Evolutionary conservation across 2,113 vertebrate genomes (phyloP).

Genomic region (Leucosticte australis): DNA sequence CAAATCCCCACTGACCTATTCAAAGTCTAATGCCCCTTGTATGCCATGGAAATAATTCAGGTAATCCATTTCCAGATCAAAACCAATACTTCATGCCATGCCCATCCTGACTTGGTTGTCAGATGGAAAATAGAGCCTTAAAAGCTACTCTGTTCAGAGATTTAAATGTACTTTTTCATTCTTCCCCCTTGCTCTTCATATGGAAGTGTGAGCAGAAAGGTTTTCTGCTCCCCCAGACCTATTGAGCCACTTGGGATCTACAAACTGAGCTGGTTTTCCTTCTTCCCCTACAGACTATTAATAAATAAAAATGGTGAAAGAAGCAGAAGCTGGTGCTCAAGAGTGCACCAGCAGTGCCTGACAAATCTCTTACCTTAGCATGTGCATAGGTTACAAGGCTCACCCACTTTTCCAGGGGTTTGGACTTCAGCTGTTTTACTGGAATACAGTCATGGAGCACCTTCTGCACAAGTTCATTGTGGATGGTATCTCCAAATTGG

Average conservation of each 20-base stretch:
- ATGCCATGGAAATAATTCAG: not conserved
- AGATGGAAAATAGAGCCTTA: not conserved
- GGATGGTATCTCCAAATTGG: constrained; percentile 72
- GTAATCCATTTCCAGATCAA: not conserved
- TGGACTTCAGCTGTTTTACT: constrained; percentile 79
- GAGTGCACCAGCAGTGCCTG: not conserved
- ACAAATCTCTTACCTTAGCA: constrained; percentile 77
- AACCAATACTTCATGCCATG: not conserved
- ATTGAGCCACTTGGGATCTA: not conserved
- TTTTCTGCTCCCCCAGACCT: not conserved
- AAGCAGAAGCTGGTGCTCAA: not conserved
- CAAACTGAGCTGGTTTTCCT: not conserved
- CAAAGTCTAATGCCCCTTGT: not conserved
- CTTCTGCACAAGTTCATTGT: constrained; percentile 69
- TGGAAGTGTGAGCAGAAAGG: not conserved
- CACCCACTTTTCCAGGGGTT: constrained; percentile 82
- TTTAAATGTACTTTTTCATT: not conserved
- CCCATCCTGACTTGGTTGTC: not conserved
- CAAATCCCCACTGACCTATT: not conserved
- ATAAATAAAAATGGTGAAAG: not conserved
- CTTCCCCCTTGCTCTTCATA: not conserved
- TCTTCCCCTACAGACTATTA: not conserved
- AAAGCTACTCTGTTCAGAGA: not conserved
- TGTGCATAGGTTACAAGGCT: constrained; percentile 82
- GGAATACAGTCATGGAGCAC: constrained; percentile 84